Conservation (phyloP, 2,797 vertebrate species). For the Sternarchorhynchus goeldii region DNA sequence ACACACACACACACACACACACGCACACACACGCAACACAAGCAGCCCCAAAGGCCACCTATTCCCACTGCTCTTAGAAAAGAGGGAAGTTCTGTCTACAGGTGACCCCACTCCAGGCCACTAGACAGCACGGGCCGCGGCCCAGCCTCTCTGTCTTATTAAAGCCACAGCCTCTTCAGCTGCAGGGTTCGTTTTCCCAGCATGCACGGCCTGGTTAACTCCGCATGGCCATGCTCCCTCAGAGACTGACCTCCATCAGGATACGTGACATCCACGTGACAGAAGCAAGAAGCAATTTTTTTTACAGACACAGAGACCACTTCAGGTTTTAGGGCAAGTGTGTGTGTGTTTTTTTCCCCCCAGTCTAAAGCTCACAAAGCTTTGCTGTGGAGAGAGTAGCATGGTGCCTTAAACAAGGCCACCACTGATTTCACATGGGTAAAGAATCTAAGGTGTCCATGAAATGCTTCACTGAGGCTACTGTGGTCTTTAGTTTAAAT, state of each 20-base stretch:
- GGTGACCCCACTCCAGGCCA: constrained; percentile 14
- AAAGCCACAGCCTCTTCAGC: neutral
- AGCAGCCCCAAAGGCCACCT: neutral
- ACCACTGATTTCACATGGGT: neutral
- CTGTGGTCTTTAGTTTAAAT: neutral
- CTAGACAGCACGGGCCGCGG: neutral
- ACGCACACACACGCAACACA: neutral
- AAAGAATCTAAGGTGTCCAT: neutral
- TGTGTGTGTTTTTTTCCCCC: too few relatives aligned
- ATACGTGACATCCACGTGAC: neutral
- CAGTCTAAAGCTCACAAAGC: neutral
- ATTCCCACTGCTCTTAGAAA: neutral
- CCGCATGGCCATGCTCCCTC: neutral
- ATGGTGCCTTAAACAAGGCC: neutral
- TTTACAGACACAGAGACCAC: neutral
- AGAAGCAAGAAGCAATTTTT: neutral
- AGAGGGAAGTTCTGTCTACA: neutral
- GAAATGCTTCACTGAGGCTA: neutral
- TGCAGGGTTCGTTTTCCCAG: constrained; percentile 10
- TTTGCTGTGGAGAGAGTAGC: neutral
- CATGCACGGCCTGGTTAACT: constrained; percentile 15
- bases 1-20: neutral
- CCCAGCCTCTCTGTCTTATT: constrained; percentile 2
- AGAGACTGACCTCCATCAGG: constrained; percentile 5
- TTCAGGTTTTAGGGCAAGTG: neutral